phyloP scores from a whole-genome alignment of 2,113 vertebrate species.

The Columbina picui region DNA sequence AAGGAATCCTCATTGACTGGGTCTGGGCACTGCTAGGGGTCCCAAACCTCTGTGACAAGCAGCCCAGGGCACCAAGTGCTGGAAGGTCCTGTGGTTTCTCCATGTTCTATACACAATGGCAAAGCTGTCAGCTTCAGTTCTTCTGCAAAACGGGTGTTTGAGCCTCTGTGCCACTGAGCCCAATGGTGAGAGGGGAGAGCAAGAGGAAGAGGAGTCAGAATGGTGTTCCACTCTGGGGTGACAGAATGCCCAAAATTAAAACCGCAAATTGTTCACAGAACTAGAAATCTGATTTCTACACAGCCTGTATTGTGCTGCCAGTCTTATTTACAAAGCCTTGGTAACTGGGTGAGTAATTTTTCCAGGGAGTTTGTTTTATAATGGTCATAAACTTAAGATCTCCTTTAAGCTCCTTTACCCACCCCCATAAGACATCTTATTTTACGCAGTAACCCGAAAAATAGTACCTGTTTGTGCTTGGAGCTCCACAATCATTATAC shows the following conservation, averaged over 20 bases:
- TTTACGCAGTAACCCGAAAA: neutral
- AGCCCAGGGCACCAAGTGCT: neutral
- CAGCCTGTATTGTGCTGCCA: neutral
- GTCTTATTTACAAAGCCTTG: neutral
- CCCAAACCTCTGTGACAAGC: neutral
- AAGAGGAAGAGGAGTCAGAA: neutral
- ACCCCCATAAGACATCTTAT: neutral
- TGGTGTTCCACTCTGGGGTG: rapidly evolving
- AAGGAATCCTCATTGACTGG: neutral
- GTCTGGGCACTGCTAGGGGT: rapidly evolving
- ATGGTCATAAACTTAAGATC: neutral
- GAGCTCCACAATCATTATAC: neutral
- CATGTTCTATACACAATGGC: rapidly evolving
- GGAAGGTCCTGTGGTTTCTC: rapidly evolving
- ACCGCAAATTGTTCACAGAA: neutral
- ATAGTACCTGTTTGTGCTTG: neutral
- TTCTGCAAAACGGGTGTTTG: neutral
- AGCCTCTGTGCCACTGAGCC: neutral
- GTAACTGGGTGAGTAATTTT: neutral
- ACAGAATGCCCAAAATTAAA: neutral
- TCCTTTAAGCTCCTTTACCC: neutral
- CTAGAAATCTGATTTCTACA: neutral
- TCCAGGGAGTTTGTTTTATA: neutral
- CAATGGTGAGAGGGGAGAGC: neutral
- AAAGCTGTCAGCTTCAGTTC: neutral